These are phyloP conservation scores for Parelbella ahira DNA, from an alignment of 2,888 invertebrate species.

Conservation along the genomic window DNA sequence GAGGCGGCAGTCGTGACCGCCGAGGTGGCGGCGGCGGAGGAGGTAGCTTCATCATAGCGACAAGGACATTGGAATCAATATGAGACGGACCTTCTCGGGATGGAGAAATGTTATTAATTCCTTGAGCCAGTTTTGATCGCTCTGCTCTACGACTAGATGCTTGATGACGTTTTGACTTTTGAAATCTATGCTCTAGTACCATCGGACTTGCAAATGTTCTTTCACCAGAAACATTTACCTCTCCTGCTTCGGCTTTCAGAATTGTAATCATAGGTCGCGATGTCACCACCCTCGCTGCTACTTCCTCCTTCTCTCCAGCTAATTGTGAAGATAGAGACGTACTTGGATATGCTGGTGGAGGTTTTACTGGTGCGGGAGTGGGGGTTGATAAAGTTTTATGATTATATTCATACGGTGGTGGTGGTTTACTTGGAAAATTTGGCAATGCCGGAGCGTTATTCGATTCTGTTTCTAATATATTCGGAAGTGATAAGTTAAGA, in stretches of 20 bases:
- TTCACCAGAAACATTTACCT: slow-evolving; percentile 83
- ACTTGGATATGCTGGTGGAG: slow-evolving; percentile 85
- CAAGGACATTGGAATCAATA: slow-evolving; percentile 74
- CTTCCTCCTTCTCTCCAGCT: slow-evolving; percentile 80
- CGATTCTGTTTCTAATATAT: slow-evolving; percentile 67
- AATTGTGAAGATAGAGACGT: slow-evolving; percentile 43
- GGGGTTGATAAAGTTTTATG: slow-evolving; percentile 78
- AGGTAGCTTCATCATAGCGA: slow-evolving; percentile 82
- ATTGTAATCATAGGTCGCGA: slow-evolving; percentile 88
- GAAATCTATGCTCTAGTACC: slow-evolving; percentile 72
- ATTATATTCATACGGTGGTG: slow-evolving; percentile 85
- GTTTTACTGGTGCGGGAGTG: slow-evolving; percentile 59
- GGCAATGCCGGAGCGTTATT: slow-evolving; percentile 41
- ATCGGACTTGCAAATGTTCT: slow-evolving; percentile 75
- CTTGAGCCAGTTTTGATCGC: slow-evolving; percentile 81
- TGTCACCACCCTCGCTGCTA: slow-evolving; percentile 87
- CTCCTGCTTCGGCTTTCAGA: slow-evolving; percentile 87
- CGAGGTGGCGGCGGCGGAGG: slow-evolving; percentile 80
- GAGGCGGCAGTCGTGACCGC: slow-evolving; percentile 84
- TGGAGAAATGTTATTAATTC: slow-evolving; percentile 68
- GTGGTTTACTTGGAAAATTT: slow-evolving; percentile 74
- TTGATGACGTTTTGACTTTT: slow-evolving; percentile 72
- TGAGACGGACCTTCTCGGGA: slow-evolving; percentile 63
- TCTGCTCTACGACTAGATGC: slow-evolving; percentile 81
- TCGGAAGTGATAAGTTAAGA: slow-evolving; percentile 67